Base-by-base conservation (phyloP, 2,888 invertebrate genomes). In the Adela reaumurella region DNA sequence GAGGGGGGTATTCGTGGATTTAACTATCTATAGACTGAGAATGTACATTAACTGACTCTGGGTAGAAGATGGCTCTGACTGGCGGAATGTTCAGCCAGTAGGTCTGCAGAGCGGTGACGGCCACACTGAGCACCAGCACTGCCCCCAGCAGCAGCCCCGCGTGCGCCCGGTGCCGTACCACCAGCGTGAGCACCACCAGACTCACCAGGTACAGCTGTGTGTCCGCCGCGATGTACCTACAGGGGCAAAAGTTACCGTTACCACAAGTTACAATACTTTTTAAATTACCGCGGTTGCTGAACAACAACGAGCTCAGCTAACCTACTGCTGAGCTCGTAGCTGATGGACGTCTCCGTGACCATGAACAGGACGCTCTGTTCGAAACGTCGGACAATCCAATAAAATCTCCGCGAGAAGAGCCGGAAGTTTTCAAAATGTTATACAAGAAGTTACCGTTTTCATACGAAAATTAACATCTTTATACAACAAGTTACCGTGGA, bases 181-280 rank as follows among this genome's bases (percentile, higher is more conserved):
- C 58, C 45, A 55, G 55, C 54, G 76, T 62, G 50, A 70, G 70
- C 53, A 76, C 63, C 17, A 56, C 54, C 53, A 74, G 58, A 5
- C 66, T 57, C 14, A 54, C 50, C 2, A 66, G 67, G 64, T 78
- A 77, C 50, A 78, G 65, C 61, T 78, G 77, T 67, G 73, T 74
- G 60, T 78, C 77, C 0, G 76, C 77, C 3, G 77, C 77, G 41
- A 78, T 60, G 60, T 77, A 78, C 76, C 76, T 76, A 59, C 24
- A 24, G n/a, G n/a, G n/a, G n/a, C n/a, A n/a, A n/a, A n/a, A n/a
- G n/a, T n/a, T n/a, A n/a, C n/a, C n/a, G n/a, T n/a, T n/a, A n/a
- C n/a, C n/a, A n/a, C n/a, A n/a, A n/a, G n/a, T n/a, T n/a, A n/a
- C n/a, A n/a, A n/a, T n/a, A n/a, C n/a, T n/a, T n/a, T n/a, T n/a